A percentile compares a stretch with the other conserved stretches of the same genome.
Conservation (phyloP, 2,113 vertebrate genomes). For the Chroicocephalus ridibundus region DNA sequence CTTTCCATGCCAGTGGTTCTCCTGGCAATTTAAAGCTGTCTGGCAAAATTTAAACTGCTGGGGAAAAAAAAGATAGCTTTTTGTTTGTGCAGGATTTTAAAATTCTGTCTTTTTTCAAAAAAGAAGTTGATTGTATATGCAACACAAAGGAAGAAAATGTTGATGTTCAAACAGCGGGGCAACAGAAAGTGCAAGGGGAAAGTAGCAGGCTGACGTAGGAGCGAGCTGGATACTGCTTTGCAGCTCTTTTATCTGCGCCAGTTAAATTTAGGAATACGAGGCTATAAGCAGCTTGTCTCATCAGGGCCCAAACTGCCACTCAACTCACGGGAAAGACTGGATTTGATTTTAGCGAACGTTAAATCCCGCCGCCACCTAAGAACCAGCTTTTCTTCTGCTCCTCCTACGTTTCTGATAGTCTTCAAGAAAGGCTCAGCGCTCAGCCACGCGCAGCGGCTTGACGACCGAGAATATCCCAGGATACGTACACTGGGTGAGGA, state of each 20-base stretch:
- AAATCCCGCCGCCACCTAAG: background rate
- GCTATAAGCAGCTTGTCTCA: background rate
- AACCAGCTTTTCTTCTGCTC: background rate
- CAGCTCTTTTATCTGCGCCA: background rate
- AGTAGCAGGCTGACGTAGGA: background rate
- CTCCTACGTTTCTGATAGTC: background rate
- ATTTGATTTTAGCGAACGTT: background rate
- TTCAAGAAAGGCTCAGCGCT: background rate
- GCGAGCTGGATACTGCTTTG: background rate
- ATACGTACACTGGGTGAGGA: background rate
- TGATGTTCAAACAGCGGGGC: background rate
- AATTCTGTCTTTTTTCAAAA: background rate
- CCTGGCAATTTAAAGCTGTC: background rate
- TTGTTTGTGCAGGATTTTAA: background rate
- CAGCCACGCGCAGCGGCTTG: background rate
- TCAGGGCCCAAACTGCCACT: background rate
- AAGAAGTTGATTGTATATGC: slow-evolving; percentile 20
- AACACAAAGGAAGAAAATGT: background rate
- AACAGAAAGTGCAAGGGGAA: background rate
- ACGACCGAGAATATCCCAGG: background rate
- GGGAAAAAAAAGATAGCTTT: too few relatives aligned
- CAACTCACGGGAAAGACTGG: fast-evolving
- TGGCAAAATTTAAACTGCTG: background rate
- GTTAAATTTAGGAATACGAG: background rate
- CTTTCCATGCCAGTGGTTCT: background rate